These are phyloP conservation scores for Lasioglossum marginatum DNA, from an alignment of 2,888 invertebrate genomes.

Conservation along the genomic window DNA sequence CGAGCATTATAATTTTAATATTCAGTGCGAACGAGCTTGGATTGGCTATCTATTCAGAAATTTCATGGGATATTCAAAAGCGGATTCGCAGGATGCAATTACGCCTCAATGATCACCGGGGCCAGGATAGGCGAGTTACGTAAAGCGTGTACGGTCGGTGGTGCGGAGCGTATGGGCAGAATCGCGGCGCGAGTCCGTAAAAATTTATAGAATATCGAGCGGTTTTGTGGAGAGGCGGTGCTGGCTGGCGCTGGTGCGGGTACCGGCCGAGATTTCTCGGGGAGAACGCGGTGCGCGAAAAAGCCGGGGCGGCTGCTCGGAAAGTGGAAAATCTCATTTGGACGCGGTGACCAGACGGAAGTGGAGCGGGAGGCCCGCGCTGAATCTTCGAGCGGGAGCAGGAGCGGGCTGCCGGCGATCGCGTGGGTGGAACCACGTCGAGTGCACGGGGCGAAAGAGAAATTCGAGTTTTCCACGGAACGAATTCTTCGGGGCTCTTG, in stretches of 20 bases:
- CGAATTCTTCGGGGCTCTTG: constrained; percentile 14
- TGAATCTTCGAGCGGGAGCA: constrained; percentile 71
- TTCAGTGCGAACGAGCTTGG: background rate
- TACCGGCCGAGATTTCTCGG: constrained; percentile 42
- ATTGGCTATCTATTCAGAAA: background rate
- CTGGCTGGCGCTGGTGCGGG: background rate
- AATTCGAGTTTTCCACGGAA: constrained; percentile 1
- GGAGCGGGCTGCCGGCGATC: constrained; percentile 50
- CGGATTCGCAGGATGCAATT: background rate
- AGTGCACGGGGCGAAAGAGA: background rate
- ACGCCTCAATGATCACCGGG: background rate
- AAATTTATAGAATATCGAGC: constrained; percentile 62
- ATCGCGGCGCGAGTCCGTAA: constrained; percentile 36
- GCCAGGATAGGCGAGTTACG: background rate
- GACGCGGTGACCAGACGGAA: constrained; percentile 69
- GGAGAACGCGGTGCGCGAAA: constrained; percentile 23
- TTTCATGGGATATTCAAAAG: background rate
- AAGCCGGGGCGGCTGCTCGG: constrained; percentile 29
- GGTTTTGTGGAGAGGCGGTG: constrained; percentile 20
- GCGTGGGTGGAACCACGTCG: constrained; percentile 64
- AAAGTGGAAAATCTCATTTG: constrained; percentile 70
- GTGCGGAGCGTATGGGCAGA: background rate
- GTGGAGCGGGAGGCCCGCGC: constrained; percentile 65
- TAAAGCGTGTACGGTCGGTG: background rate
- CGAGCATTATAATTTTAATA: background rate